Evolutionary conservation across 2,113 vertebrate genomes (phyloP), one percentile per base, ranked within the genome.

Genomic region (Chamaea fasciata): DNA sequence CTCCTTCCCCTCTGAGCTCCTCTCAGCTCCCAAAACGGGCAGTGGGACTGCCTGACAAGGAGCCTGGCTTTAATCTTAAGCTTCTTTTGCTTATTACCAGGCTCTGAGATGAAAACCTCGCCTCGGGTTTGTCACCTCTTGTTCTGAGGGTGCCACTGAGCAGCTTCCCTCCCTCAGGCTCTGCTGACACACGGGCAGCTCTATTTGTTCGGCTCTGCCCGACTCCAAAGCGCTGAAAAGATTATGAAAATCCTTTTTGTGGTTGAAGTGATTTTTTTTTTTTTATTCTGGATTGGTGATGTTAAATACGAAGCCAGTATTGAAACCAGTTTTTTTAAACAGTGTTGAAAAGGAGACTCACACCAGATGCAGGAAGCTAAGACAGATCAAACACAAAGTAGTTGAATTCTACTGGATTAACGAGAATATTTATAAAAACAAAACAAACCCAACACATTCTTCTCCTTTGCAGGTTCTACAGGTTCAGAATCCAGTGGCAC

Each of bases 381-480:
- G 69, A 53, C 35, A 65, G 70, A 53, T 64, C 46, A 69, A 71
- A 75, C 59, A 41, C 5, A 10, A 21, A 80, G 49, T 1, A 44
- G 28, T 30, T 49, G 28, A n/a, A 68, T 35, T 53, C 31, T 27
- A 6, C 14, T 31, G n/a, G 19, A 39, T 84, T 21, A 33, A 52
- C 18, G 57, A 82, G 39, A 52, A 1, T 15, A 33, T 68, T 82
- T 55, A 15, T 41, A 53, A 33, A 49, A 55, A 44, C 46, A 28
- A 42, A 42, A 3, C 57, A 57, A 65, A 39, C 28, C 68, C 2
- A 83, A 41, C 71, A 20, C 14, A 1, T 75, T 71, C 71, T 90
- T 90, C 31, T 96, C 44, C 62, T 84, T 67, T 52, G 55, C 96
- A 98, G 98, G 47, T 65, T 89, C 90, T 14, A 69, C 30, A 37